A percentile compares a stretch with the other conserved stretches of the same genome.
phyloP scores from a whole-genome alignment of 2,888 invertebrate genomes.

The Rotaria socialis region DNA sequence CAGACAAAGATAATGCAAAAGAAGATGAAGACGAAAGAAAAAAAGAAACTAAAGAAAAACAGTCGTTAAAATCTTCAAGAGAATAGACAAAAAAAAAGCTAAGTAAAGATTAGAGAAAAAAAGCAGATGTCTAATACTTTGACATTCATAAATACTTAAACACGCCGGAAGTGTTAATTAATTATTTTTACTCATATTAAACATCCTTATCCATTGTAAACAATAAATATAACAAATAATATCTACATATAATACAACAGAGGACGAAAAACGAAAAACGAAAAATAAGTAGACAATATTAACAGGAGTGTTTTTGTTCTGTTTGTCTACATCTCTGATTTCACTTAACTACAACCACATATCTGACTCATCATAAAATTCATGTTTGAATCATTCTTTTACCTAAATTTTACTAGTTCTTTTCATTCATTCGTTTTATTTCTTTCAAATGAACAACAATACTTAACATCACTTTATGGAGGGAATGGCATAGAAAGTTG shows the following conservation, averaged over 20 bases:
- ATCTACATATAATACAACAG: too few relatives aligned
- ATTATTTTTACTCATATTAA: background rate
- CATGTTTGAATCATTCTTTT: background rate
- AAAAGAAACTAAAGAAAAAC: background rate
- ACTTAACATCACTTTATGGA: background rate
- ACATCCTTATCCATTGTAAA: background rate
- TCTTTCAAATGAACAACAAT: conserved; percentile 3
- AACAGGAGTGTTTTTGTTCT: background rate
- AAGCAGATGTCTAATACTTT: background rate
- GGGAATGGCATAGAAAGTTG: background rate
- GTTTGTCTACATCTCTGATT: background rate
- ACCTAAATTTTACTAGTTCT: background rate
- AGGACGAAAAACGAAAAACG: too few relatives aligned
- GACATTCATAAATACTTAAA: background rate
- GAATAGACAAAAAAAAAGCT: background rate
- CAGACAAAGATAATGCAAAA: background rate
- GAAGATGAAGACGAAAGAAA: background rate
- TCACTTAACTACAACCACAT: background rate
- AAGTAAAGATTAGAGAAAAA: background rate
- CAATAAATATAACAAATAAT: too few relatives aligned
- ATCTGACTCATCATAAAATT: background rate
- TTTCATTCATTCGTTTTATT: background rate
- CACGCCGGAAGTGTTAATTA: background rate
- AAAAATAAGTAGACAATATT: background rate
- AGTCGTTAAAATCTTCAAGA: background rate